Evolutionary conservation across 2,888 invertebrate species (phyloP), one percentile per base, ranked within the genome.

Genomic region (Portevinia maculata): DNA sequence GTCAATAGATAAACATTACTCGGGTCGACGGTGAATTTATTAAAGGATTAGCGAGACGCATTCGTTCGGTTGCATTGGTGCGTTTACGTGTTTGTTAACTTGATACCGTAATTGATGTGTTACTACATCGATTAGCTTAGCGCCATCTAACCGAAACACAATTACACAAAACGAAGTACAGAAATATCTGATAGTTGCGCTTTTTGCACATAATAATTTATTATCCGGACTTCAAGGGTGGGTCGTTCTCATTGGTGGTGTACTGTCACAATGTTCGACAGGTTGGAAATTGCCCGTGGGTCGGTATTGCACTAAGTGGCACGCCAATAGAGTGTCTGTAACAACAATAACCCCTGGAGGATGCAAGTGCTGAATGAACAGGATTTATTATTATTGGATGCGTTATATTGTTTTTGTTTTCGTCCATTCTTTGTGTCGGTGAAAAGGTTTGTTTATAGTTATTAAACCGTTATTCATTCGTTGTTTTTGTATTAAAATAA

Each of bases 11-110:
- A 76, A 69, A 62, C 53, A 62, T 39, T 53, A 76, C 30, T 39
- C 17, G 39, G 53, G 64, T 57, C 52, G 53, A 60, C 53, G 65
- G 64, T 67, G 46, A 53, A 62, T 67, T 53, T 48, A 60, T 41
- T 17, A 28, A 65, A 69, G 65, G 65, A 79, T 79, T 79, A 73
- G 59, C 71, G 62, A 28, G 70, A 62, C 52, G 64, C 39, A 75
- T 48, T 52, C 4, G 19, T 37, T 60, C 76, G 55, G 60, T 37
- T 50, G 50, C 34, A 24, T 50, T 53, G 48, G 55, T 62, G 24
- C 39, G 60, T 57, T 46, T 34, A 55, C n/a, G 44, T 50, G 41
- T 34, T 5, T 52, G 7, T 44, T 44, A 57, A 69, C 32, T 24
- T 64, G 55, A 57, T 55, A 76, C 69, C 60, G 9, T 44, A 75